These are phyloP conservation scores for Gracilinanus agilis DNA, from an alignment of 2,113 vertebrate species.

Conservation along the genomic window DNA sequence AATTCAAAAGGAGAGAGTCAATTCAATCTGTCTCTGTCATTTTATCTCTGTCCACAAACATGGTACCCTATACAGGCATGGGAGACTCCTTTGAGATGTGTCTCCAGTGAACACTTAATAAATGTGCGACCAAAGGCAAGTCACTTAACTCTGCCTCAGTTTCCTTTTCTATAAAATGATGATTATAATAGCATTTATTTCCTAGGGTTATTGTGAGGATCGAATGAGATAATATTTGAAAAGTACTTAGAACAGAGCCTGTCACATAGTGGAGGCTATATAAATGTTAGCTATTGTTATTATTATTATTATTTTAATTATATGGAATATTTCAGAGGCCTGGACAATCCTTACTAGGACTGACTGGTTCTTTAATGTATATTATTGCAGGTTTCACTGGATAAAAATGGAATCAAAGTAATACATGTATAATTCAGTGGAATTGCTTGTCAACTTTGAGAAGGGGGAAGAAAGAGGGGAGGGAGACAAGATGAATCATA, in stretches of 20 bases:
- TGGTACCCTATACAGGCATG: background rate
- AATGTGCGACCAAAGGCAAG: background rate
- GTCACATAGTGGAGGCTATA: background rate
- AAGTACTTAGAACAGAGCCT: background rate
- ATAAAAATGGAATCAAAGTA: too few species aligned
- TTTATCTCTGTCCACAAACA: background rate
- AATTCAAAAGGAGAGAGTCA: background rate
- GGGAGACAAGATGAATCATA: too few species aligned
- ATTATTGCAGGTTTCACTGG: background rate
- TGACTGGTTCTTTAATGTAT: background rate
- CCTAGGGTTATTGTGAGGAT: too few species aligned
- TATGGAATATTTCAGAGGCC: background rate
- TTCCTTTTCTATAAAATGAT: too few species aligned
- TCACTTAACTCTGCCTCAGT: too few species aligned
- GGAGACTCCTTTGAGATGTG: background rate
- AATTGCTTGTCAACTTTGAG: too few species aligned
- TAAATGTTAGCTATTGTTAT: background rate
- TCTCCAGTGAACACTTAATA: background rate
- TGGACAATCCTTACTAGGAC: background rate
- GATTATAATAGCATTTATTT: too few species aligned
- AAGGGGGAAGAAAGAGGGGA: too few species aligned
- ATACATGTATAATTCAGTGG: too few species aligned
- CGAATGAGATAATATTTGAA: too few species aligned
- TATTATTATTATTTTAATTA: background rate
- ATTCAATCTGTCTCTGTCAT: background rate